Conservation (phyloP, 2,888 invertebrate genomes). For the Agrochola litura region DNA sequence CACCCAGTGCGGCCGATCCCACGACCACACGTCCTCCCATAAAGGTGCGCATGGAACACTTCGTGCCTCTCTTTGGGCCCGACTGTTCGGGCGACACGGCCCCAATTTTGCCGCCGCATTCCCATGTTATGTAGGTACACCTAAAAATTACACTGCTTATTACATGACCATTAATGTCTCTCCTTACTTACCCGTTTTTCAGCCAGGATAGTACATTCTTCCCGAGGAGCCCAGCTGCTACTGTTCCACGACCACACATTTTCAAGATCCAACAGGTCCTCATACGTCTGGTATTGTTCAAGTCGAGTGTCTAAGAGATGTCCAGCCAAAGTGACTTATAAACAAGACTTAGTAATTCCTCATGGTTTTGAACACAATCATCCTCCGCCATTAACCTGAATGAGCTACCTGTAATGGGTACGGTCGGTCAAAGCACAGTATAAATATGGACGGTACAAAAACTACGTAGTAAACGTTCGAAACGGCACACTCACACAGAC, state of each 20-base stretch:
- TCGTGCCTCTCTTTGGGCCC: no score
- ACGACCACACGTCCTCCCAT: no score
- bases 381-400: conserved; percentile 35
- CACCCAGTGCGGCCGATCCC: no score
- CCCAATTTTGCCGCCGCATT: no score
- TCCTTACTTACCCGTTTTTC: neutral
- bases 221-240: conserved; percentile 43
- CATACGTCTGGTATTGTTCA: conserved; percentile 60
- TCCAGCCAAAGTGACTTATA: conserved; percentile 42
- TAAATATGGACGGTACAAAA: no score
- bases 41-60: no score
- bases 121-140: no score
- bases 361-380: conserved; percentile 48
- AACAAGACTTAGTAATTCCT: conserved; percentile 1
- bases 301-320: conserved; percentile 53
- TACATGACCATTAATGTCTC: neutral
- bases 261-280: conserved; percentile 46
- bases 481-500: no score
- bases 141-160: no score
- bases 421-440: neutral
- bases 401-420: neutral
- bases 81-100: no score
- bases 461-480: no score
- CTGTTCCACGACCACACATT: conserved; percentile 52
- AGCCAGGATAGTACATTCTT: conserved; percentile 27